These are phyloP conservation scores for Alouatta palliata DNA, from an alignment of 2,113 vertebrate genomes.

Conservation along the genomic window DNA sequence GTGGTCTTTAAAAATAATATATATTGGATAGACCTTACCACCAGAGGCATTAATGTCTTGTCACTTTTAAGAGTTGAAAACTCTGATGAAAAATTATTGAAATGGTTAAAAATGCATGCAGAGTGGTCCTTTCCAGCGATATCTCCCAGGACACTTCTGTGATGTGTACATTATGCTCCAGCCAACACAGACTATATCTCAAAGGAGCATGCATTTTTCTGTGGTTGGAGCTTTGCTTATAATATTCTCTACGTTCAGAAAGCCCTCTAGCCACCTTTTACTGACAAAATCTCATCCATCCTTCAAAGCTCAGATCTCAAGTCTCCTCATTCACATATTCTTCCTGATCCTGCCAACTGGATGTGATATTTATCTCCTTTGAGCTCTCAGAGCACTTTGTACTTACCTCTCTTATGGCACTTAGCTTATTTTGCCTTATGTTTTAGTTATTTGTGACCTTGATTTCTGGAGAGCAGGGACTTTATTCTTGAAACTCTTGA, in stretches of 20 bases:
- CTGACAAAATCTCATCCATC: conserved; percentile 60
- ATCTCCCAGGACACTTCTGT: background rate
- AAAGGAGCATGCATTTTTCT: conserved; percentile 54
- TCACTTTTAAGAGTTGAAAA: conserved; percentile 3
- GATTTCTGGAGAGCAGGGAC: conserved; percentile 37
- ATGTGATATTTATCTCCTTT: conserved; percentile 61
- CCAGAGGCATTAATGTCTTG: background rate
- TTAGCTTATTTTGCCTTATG: conserved; percentile 65
- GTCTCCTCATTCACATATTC: conserved; percentile 31
- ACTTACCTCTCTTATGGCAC: conserved; percentile 48
- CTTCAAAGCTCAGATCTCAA: conserved; percentile 41
- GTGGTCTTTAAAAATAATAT: background rate
- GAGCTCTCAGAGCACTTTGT: conserved; percentile 61
- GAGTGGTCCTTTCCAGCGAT: background rate
- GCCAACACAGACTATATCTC: conserved; percentile 60
- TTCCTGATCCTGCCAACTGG: conserved; percentile 61
- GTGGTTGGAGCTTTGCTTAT: conserved; percentile 55
- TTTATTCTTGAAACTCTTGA: conserved; percentile 60
- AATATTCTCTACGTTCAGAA: conserved; percentile 60
- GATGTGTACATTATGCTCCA: conserved; percentile 23
- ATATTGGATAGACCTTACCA: background rate
- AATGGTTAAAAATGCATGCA: conserved; percentile 47
- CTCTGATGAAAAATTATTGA: conserved; percentile 8
- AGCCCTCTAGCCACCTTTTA: conserved; percentile 31
- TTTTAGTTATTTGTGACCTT: conserved; percentile 71